Evolutionary conservation across 64 coral and sea anemone species (phyloP).

Genomic region (Anthopleura sola): DNA sequence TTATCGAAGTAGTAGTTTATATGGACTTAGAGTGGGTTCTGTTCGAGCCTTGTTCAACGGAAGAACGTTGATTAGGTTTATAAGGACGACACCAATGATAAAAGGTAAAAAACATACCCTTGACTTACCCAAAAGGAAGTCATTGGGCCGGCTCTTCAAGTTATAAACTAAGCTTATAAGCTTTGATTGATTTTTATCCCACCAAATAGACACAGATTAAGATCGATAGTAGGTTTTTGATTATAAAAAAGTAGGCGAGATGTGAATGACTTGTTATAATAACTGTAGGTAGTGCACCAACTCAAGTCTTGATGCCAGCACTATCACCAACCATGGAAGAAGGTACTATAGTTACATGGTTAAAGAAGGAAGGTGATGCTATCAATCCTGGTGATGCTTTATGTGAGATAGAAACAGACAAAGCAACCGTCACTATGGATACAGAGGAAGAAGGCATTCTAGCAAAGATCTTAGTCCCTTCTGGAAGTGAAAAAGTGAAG

Average conservation of each 20-base stretch:
- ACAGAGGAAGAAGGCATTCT: conserved; percentile 83
- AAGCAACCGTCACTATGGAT: conserved; percentile 83
- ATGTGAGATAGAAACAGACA: conserved; percentile 95
- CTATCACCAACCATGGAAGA: conserved; percentile 91
- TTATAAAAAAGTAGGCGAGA: background rate
- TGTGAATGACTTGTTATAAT: background rate
- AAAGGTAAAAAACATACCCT: background rate
- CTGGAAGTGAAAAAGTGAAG: conserved; percentile 66
- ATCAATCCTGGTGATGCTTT: conserved; percentile 69
- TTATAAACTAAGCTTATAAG: no score
- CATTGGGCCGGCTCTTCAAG: no score
- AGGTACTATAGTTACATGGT: conserved; percentile 81
- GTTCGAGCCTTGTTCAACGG: background rate
- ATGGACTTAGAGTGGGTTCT: background rate
- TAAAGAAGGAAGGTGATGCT: conserved; percentile 74
- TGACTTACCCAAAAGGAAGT: no score
- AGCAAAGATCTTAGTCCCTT: conserved; percentile 78
- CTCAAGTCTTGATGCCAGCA: conserved; percentile 86
- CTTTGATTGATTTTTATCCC: no score
- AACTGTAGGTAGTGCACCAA: conserved; percentile 35
- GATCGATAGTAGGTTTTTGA: no score
- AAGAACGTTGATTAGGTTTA: background rate
- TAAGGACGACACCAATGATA: background rate
- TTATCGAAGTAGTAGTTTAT: background rate
- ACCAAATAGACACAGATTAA: no score